Conservation (phyloP, 2,888 invertebrate species). For the Torymus auratus region DNA sequence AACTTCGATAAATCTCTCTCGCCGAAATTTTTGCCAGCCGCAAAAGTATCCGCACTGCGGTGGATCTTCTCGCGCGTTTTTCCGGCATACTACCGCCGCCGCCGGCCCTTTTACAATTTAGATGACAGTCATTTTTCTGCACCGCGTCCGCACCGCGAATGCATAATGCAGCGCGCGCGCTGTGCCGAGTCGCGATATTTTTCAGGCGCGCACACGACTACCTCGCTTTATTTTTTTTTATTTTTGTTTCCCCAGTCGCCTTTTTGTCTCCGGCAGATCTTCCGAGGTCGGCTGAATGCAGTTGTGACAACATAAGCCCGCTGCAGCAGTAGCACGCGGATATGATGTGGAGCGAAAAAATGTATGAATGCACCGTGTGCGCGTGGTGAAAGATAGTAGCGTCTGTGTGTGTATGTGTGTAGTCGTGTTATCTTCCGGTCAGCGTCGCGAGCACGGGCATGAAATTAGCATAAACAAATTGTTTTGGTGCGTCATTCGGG, state of each 20-base stretch:
- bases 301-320: constrained; percentile 31
- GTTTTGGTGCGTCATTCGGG: constrained; percentile 14
- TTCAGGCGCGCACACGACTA: neutral
- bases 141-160: constrained; percentile 59
- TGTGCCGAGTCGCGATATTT: neutral
- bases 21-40: constrained; percentile 5
- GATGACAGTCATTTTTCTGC: constrained; percentile 60
- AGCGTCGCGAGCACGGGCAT: neutral
- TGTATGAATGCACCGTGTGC: constrained; percentile 1
- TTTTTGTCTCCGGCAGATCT: neutral
- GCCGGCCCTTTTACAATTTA: constrained; percentile 53
- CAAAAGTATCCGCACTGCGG: neutral
- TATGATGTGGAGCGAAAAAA: constrained; percentile 1
- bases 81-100: neutral
- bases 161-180: constrained; percentile 63
- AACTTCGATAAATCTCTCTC: too few relatives aligned
- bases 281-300: constrained; percentile 24
- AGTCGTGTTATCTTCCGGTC: neutral
- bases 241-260: neutral
- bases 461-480: constrained; percentile 40
- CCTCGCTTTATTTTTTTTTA: neutral
- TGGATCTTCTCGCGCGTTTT: constrained; percentile 11
- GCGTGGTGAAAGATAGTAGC: too few relatives aligned
- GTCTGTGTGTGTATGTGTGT: too few relatives aligned
- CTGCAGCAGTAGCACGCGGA: neutral